A percentile compares a stretch with the other conserved stretches of the same genome.
phyloP scores from a whole-genome alignment of 2,797 vertebrate genomes.

The Eulemur albifrons region DNA sequence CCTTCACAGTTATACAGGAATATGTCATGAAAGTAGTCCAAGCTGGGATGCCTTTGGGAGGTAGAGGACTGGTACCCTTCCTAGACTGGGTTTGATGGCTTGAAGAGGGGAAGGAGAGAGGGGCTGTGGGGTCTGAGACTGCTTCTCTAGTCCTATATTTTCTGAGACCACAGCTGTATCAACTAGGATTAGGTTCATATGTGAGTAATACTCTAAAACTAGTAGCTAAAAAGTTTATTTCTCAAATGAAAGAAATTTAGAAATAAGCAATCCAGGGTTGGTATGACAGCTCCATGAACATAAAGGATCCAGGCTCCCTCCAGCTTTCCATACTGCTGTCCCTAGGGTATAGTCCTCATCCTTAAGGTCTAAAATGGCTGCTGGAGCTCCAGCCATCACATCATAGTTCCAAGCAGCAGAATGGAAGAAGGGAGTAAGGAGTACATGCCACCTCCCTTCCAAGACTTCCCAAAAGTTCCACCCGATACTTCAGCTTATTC shows the following conservation, averaged over 20 bases:
- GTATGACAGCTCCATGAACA: neutral
- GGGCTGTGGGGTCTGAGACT: neutral
- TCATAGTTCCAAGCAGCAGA: neutral
- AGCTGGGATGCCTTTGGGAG: neutral
- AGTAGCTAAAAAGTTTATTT: conserved; percentile 25
- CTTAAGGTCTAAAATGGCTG: neutral
- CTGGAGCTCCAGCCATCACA: conserved; percentile 19
- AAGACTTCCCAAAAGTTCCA: neutral
- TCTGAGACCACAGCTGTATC: neutral
- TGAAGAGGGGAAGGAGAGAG: neutral
- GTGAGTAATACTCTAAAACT: neutral
- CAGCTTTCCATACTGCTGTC: neutral
- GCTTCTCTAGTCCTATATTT: neutral
- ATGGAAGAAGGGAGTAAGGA: neutral
- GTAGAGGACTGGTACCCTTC: neutral
- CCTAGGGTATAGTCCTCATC: neutral
- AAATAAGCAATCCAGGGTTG: neutral
- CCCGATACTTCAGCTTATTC: neutral
- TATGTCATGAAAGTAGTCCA: neutral
- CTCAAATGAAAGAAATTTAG: conserved; percentile 22
- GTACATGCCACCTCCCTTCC: neutral
- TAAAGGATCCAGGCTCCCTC: neutral
- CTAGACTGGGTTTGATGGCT: neutral
- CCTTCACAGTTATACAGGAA: neutral
- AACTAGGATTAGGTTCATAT: neutral